phyloP scores from a whole-genome alignment of 92 coral and sea anemone genomes.

The Parazoanthus swiftii region DNA sequence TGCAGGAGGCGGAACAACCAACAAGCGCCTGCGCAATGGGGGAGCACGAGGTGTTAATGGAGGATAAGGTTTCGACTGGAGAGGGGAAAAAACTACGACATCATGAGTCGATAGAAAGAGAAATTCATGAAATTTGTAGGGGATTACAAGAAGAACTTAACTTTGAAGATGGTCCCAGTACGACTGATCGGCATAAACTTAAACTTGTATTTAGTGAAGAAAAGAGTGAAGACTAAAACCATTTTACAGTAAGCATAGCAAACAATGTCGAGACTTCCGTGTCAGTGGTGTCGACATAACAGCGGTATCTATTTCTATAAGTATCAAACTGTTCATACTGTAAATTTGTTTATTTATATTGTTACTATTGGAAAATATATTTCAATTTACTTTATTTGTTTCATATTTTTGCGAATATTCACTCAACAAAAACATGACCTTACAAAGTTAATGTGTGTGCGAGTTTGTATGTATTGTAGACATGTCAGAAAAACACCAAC shows the following conservation, averaged over 20 bases:
- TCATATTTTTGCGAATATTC: too few species aligned
- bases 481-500: too few species aligned
- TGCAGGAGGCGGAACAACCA: background rate
- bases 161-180: background rate
- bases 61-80: background rate
- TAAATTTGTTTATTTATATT: too few species aligned
- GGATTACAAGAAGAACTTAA: conserved; percentile 28
- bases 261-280: too few species aligned
- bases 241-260: background rate
- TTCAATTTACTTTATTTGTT: too few species aligned
- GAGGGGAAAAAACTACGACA: background rate
- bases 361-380: too few species aligned
- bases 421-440: too few species aligned
- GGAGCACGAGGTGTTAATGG: background rate
- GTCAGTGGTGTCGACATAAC: too few species aligned
- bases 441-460: too few species aligned
- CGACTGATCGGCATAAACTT: background rate
- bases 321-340: too few species aligned
- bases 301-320: too few species aligned
- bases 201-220: background rate
- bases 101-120: conserved; percentile 25
- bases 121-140: conserved; percentile 24
- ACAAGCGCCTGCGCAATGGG: background rate
- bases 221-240: background rate
- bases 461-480: too few species aligned